Evolutionary conservation across 2,888 invertebrate species (phyloP).

Genomic region (Pteria penguin): DNA sequence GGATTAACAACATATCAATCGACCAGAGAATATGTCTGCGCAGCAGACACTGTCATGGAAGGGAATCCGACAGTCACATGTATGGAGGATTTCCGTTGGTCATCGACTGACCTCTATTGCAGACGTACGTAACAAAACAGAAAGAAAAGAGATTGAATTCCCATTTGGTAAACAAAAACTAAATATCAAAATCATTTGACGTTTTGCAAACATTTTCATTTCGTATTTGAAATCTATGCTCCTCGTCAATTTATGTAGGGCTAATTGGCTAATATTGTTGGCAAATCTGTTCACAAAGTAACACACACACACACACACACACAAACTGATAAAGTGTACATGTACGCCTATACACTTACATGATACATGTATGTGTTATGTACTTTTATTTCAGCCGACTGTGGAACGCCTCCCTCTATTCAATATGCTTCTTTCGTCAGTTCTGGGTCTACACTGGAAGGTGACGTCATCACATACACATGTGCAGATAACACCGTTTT

Average conservation of each 20-base stretch:
- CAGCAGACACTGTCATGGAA: not conserved
- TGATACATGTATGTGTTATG: too few species aligned
- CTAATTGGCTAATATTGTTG: too few species aligned
- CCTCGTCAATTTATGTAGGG: too few species aligned
- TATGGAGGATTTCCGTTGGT: not conserved
- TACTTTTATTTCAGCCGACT: conserved; percentile 7
- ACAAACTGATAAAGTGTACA: too few species aligned
- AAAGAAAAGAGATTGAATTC: too few species aligned
- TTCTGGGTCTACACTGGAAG: conserved; percentile 3
- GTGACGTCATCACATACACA: conserved; percentile 29
- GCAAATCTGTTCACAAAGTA: too few species aligned
- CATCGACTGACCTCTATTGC: not conserved
- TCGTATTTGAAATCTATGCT: too few species aligned
- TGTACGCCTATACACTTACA: too few species aligned
- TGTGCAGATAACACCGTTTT: conserved; percentile 29
- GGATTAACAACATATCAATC: not conserved
- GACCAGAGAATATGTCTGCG: not conserved
- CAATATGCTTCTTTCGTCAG: not conserved
- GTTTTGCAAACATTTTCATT: too few species aligned
- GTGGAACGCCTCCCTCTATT: conserved; percentile 6
- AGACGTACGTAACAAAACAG: not conserved
- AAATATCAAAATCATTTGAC: too few species aligned
- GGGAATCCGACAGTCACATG: not conserved
- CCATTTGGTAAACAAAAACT: too few species aligned
- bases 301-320: too few species aligned